A percentile compares a stretch with the other conserved stretches of the same genome.
Evolutionary conservation across 2,113 vertebrate genomes (phyloP).

Genomic region (Montifringilla adamsi): DNA sequence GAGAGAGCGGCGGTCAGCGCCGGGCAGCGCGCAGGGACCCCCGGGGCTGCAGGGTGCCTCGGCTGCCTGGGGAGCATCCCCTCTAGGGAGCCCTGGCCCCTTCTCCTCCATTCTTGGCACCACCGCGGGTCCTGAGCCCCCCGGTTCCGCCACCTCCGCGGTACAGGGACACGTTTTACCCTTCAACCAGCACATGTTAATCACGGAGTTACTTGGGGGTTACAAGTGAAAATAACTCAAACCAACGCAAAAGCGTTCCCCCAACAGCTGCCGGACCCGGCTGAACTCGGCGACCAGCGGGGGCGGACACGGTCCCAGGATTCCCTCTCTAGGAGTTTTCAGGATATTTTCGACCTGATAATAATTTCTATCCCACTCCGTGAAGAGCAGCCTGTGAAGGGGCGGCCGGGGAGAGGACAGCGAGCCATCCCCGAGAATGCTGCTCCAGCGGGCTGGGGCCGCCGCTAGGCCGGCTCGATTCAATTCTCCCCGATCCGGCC

Average conservation of each 20-base stretch:
- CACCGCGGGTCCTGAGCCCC: neutral
- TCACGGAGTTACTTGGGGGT: neutral
- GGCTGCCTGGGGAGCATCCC: neutral
- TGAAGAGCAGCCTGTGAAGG: too few relatives aligned
- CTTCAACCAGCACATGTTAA: neutral
- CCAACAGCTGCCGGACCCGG: neutral
- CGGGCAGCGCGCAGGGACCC: neutral
- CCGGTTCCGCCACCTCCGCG: too few relatives aligned
- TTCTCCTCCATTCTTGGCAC: neutral
- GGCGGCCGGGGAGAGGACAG: rapidly evolving
- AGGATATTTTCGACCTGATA: neutral
- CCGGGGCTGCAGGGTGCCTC: neutral
- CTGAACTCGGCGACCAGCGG: neutral
- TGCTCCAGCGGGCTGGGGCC: neutral
- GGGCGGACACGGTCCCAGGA: rapidly evolving
- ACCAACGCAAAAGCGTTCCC: neutral
- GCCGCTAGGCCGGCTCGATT: neutral
- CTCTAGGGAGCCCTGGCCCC: rapidly evolving
- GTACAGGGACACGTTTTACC: neutral
- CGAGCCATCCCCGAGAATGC: neutral
- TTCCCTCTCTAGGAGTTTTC: neutral
- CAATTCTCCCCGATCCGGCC: neutral
- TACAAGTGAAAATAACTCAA: neutral
- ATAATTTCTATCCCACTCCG: neutral
- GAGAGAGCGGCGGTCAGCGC: neutral